Conservation (phyloP, 2,797 vertebrate species). For the Masticophis lateralis region DNA sequence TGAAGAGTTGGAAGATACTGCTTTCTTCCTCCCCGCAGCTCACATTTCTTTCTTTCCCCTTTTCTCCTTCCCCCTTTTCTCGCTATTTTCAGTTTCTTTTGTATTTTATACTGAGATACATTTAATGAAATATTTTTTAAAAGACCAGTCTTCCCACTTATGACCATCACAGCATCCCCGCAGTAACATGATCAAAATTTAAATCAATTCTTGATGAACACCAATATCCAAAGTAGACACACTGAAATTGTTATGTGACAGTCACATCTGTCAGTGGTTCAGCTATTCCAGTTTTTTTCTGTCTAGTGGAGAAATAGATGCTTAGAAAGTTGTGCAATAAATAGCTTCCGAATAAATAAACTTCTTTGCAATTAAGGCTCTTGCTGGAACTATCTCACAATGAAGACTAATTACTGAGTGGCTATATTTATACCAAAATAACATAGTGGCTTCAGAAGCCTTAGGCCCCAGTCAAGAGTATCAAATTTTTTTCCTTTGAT, state of each 20-base stretch:
- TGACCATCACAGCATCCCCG: background rate
- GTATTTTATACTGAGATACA: background rate
- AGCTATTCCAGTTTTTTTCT: background rate
- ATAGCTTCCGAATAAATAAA: background rate
- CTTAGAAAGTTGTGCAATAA: background rate
- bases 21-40: background rate
- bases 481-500: background rate
- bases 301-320: background rate
- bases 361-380: background rate
- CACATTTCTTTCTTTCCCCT: background rate
- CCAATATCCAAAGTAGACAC: background rate
- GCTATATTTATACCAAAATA: background rate
- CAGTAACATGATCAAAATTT: background rate
- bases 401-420: background rate
- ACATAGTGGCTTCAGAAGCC: background rate
- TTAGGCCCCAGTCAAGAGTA: background rate
- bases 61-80: background rate
- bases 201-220: background rate
- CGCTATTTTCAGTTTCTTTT: background rate
- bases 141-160: background rate
- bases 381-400: background rate
- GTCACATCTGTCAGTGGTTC: background rate
- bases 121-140: background rate
- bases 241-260: background rate
- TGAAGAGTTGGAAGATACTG: background rate